Evolutionary conservation across 2,888 invertebrate species (phyloP).

Genomic region (Scaptomyza flava): DNA sequence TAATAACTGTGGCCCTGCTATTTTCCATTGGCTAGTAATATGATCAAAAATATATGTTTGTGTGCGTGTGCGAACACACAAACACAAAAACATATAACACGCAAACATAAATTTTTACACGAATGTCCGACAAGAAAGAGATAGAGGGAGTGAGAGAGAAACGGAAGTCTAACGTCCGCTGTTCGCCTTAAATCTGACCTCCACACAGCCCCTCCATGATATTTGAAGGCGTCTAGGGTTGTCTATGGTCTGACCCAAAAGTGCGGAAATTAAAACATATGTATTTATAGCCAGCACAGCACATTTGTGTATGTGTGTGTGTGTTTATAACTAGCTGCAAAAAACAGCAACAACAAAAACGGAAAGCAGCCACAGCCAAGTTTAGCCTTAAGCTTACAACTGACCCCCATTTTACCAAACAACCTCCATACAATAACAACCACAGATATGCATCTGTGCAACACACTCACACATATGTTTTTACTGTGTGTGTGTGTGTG

Average conservation of each 20-base stretch:
- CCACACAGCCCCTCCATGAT: background rate
- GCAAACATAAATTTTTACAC: slow-evolving; percentile 63
- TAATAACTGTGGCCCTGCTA: slow-evolving; percentile 39
- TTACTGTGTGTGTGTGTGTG: background rate
- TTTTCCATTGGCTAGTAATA: slow-evolving; percentile 21
- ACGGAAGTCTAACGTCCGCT: slow-evolving; percentile 70
- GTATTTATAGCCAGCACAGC: slow-evolving; percentile 73
- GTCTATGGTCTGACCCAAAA: slow-evolving; percentile 72
- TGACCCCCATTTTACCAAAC: slow-evolving; percentile 55
- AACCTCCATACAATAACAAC: slow-evolving; percentile 48
- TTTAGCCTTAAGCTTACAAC: slow-evolving; percentile 64
- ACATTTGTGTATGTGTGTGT: slow-evolving; percentile 32
- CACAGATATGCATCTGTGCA: slow-evolving; percentile 53
- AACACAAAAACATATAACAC: background rate
- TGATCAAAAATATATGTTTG: slow-evolving; percentile 28
- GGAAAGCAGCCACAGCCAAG: slow-evolving; percentile 29
- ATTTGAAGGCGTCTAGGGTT: slow-evolving; percentile 32
- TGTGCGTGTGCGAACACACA: too few relatives aligned
- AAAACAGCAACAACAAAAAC: slow-evolving; percentile 19
- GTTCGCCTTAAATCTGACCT: slow-evolving; percentile 68
- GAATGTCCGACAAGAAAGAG: background rate
- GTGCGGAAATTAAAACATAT: slow-evolving; percentile 80
- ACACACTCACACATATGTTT: slow-evolving; percentile 1
- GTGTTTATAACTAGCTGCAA: slow-evolving; percentile 51
- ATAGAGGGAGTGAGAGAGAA: slow-evolving; percentile 22